Evolutionary conservation across 2,113 vertebrate genomes (phyloP), one percentile per base, ranked within the genome.

Genomic region (Gallinago media): DNA sequence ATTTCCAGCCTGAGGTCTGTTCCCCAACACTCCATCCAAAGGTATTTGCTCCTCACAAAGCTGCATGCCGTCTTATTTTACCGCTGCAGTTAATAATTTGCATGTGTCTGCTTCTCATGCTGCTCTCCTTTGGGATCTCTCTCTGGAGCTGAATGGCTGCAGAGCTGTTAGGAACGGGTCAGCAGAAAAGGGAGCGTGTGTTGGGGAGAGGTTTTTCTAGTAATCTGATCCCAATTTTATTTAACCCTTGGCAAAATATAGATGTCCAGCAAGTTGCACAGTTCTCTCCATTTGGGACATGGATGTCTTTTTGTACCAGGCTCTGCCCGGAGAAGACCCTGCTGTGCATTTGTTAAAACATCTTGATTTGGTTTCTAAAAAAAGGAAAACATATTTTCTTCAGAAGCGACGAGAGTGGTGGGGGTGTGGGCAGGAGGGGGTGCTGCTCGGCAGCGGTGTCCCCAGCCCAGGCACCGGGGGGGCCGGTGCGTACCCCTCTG

Each of bases 21-120:
- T 74, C 15, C 26, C 32, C 11, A 7, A 15, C 32, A 12, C 12
- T 9, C 13, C 36, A 8, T 8, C 15, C 20, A 21, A 32, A 63
- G 15, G 4, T 52, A 38, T 44, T 49, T 75, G 26, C 10, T 11
- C n/a, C 44, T 27, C 0, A 6, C 0, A 8, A 18, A 71, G 31
- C 72, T 70, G 5, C 26, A 31, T 77, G 19, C 36, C 21, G 5
- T 12, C 11, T 36, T 65, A 55, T 27, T 93, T 88, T 92, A 58
- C 18, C 59, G 11, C 32, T 68, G 34, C 65, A 50, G 32, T 44
- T 85, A 32, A 42, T 62, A 21, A 22, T 62, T 86, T 93, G 34
- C 12, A 0, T 26, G 17, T 42, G 13, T 47, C 61, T 83, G 4
- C 15, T 86, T 91, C 88, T 86, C 27, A 61, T 34, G 18, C 29